These are phyloP conservation scores for Nemapogon koenigi DNA, from an alignment of 2,888 invertebrate species.

Conservation along the genomic window DNA sequence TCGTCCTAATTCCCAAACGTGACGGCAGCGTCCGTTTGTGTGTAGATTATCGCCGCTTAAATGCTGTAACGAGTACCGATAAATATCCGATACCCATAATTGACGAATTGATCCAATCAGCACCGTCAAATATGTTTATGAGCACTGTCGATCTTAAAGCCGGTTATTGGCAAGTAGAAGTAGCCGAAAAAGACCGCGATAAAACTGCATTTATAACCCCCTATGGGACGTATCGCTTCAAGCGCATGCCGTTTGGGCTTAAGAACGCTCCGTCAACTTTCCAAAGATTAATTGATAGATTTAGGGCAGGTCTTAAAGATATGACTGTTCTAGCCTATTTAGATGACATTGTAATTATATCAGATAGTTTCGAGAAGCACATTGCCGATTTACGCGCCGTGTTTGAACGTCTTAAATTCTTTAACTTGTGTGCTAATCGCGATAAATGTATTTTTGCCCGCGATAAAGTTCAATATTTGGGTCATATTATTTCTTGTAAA, in stretches of 20 bases:
- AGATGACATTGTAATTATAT: constrained; percentile 28
- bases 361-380: no score
- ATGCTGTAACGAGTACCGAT: not conserved
- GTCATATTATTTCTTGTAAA: constrained; percentile 22
- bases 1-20: no score
- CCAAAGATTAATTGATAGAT: constrained; percentile 18
- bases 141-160: constrained; percentile 14
- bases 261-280: constrained; percentile 17
- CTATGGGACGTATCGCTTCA: constrained; percentile 17
- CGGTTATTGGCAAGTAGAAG: constrained; percentile 14
- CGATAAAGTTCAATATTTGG: constrained; percentile 24
- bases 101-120: not conserved
- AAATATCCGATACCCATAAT: constrained; percentile 3
- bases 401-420: no score
- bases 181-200: constrained; percentile 10
- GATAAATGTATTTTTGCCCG: constrained; percentile 20
- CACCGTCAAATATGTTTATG: constrained; percentile 7
- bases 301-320: constrained; percentile 19
- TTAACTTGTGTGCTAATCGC: no score
- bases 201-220: constrained; percentile 18
- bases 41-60: not conserved
- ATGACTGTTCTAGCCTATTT: constrained; percentile 22
- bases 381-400: no score
- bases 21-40: no score
- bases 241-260: constrained; percentile 19